Evolutionary conservation across 2,888 invertebrate genomes (phyloP), one percentile per base, ranked within the genome.

Genomic region (Clepsis dumicolana): DNA sequence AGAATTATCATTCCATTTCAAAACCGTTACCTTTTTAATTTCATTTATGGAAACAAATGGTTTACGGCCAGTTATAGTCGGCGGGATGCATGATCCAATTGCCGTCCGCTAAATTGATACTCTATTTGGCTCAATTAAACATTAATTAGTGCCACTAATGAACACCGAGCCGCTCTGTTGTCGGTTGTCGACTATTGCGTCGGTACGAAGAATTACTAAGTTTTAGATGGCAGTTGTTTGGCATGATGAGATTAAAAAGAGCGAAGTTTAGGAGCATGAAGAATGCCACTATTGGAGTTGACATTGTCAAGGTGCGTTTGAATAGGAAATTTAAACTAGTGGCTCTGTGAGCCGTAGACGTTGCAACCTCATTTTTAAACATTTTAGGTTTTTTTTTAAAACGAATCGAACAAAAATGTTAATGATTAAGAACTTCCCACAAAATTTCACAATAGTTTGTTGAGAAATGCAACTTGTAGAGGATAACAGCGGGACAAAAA

Each of bases 51-150:
- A 41, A 59, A 59, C 59, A 59, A 59, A 59, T 59, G 41, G 59
- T 59, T 59, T 59, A 59, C 59, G 59, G 59, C 59, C 59, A 59
- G 41, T 41, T 24, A n/a, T 59, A 48, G 61, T 53, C 66, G 66
- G 79, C 81, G 82, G 84, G 86, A 84, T 83, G 86, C 88, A 87
- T 89, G 91, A 91, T 90, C 89, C 90, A 90, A 91, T 91, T 91
- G 91, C 76, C 82, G 86, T 87, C 81, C 84, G 86, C 90, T 91
- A 90, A 91, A 91, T 91, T 91, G 90, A 89, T 90, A 90, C 90
- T 90, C 91, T 89, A 91, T 92, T 92, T 90, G 87, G 89, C 84
- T 90, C 92, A 91, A 93, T 92, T 93, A 90, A 90, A 84, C 89
- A 88, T 90, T 91, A 92, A 93, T 93, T 93, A 91, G 85, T 88